These are phyloP conservation scores for Fundulus diaphanus DNA, from an alignment of 2,797 vertebrate species.

Conservation along the genomic window DNA sequence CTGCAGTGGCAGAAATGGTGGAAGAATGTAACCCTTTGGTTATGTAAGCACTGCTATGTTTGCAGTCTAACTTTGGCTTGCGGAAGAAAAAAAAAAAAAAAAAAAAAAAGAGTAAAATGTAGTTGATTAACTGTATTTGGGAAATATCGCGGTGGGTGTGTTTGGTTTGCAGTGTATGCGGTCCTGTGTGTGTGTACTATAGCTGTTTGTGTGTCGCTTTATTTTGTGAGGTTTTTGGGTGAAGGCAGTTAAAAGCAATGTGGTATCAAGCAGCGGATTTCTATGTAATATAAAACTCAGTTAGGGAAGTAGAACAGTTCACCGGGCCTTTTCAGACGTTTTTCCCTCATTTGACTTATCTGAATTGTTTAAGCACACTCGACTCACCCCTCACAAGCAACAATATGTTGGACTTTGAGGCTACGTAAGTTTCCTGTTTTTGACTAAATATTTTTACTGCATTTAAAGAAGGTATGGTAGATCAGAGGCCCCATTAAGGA, in stretches of 20 bases:
- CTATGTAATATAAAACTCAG: not conserved
- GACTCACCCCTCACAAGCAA: not conserved
- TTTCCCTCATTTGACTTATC: not conserved
- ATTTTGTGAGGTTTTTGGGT: not conserved
- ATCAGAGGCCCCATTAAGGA: not conserved
- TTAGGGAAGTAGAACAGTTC: constrained; percentile 6
- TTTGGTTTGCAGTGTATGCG: not conserved
- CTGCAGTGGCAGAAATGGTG: not conserved
- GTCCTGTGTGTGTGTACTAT: not conserved
- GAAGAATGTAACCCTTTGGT: constrained; percentile 21
- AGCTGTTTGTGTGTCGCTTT: not conserved
- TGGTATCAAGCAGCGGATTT: not conserved
- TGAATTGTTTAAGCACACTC: not conserved
- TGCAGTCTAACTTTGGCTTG: not conserved
- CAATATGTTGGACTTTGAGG: not conserved
- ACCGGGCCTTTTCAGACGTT: not conserved
- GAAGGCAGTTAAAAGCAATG: not conserved
- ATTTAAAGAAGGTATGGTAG: not conserved
- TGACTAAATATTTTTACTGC: not conserved
- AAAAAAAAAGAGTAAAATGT: not conserved
- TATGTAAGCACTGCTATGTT: constrained; percentile 14
- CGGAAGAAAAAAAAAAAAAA: not conserved
- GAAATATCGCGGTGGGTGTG: not conserved
- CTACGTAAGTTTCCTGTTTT: not conserved
- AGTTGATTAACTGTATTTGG: not conserved